Conservation (phyloP, 2,888 invertebrate species). For the Caenorhabditis sulstoni region DNA sequence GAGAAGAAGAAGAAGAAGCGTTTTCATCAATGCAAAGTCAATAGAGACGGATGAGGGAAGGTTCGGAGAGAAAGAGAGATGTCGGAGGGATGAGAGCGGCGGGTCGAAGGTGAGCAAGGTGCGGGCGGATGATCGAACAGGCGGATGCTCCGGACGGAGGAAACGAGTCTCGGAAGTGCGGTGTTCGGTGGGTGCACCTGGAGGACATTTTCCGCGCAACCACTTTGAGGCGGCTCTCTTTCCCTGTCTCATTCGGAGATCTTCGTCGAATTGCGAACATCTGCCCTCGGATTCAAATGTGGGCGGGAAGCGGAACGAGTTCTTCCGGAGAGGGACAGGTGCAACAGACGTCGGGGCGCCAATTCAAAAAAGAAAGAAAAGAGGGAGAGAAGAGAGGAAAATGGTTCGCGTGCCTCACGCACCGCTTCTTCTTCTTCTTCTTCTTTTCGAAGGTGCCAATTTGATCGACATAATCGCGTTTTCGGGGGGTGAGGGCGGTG, state of each 20-base stretch:
- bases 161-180: too few species aligned
- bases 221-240: too few species aligned
- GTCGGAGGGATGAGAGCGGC: constrained; percentile 5
- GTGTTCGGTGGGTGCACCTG: too few species aligned
- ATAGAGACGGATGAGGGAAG: constrained; percentile 35
- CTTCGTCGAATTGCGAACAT: too few species aligned
- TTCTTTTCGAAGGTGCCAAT: constrained; percentile 49
- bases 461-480: constrained; percentile 55
- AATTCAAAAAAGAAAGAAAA: background rate
- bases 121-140: too few species aligned
- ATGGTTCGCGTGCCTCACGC: constrained; percentile 39
- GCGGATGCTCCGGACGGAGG: too few species aligned
- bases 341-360: background rate
- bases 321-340: background rate
- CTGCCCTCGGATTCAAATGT: too few species aligned
- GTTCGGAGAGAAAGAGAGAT: constrained; percentile 6
- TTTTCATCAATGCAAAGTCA: constrained; percentile 60
- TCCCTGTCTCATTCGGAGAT: too few species aligned
- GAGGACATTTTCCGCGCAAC: too few species aligned
- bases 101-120: constrained; percentile 10
- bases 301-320: too few species aligned
- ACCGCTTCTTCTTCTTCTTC: constrained; percentile 6
- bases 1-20: constrained; percentile 23
- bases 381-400: background rate
- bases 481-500: constrained; percentile 17